Base-by-base conservation (phyloP, 2,888 invertebrate genomes). In the Drosophila fulvimacula region DNA sequence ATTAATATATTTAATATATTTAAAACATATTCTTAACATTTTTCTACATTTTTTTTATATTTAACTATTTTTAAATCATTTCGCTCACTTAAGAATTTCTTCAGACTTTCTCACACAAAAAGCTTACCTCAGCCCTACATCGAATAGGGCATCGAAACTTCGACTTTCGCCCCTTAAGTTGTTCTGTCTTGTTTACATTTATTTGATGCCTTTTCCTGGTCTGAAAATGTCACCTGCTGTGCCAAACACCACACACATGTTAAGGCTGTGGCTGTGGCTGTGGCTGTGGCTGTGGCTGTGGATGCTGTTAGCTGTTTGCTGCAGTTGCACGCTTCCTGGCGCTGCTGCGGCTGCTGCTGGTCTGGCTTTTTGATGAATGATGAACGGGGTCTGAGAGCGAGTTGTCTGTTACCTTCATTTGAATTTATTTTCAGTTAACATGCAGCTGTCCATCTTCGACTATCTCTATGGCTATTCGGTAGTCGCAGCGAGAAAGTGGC, bases 201-300 rank as follows among this genome's bases (percentile, higher is more conserved):
- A 52, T 66, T 82, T 55, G 70, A 73, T 84, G 81, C 84, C 81
- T 81, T 81, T 84, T 82, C 76, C 81, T 76, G 79, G 79, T 78
- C 89, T 87, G 73, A 38, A 81, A 90, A 88, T 88, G 88, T 88
- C 88, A 88, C 88, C 88, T 88, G 88, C 88, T 88, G 88, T 76
- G 88, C 90, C 90, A 75, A 80, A 83, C 90, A 89, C 60, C 81
- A 70, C 67, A 67, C 69, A 62, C 65, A 70, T 64, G 63, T 62
- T 68, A 64, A 24, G n/a, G 32, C 64, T 46, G 56, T 65, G 24
- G 44, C 27, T 48, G 62, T n/a, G n/a, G n/a, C n/a, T 68, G 67
- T 30, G n/a, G 32, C 64, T 46, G 56, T 65, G 24, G 44, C n/a
- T 68, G 67, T 30, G n/a, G 32, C 64, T 46, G 56, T 65, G 24